Base-by-base conservation (phyloP, 2,888 invertebrate genomes). In the Parnassius smintheus region DNA sequence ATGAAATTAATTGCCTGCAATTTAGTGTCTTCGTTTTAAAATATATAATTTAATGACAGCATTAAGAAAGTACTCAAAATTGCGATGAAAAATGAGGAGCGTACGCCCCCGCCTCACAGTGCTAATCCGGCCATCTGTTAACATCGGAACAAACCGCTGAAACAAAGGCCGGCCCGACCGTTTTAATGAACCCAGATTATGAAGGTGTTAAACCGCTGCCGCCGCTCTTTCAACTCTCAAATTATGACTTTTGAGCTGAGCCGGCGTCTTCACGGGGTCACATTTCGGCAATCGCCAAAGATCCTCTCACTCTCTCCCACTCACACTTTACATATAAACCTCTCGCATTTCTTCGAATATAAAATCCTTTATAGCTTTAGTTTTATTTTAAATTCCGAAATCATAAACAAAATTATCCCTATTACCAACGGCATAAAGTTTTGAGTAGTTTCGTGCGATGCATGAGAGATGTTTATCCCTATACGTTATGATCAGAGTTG, bases 121-220 rank as follows among this genome's bases (percentile, higher is more conserved):
- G 88, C 86, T 88, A 89, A 91, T 87, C 89, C 86, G 83, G 71
- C 86, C 91, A 91, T 90, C 85, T 88, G 91, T 91, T 90, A 88
- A 75, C 80, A 76, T 83, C 83, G 79, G 73, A 90, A 89, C 88
- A 80, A 88, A 79, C 83, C 83, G 90, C 86, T 88, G 91, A 91
- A 90, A 91, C 91, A 91, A 91, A 91, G 88, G 82, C 86, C 82
- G 82, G 72, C 84, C 88, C 85, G 85, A 74, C 81, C 79, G 74
- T 76, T 86, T 90, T 91, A 91, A 91, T 91, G 91, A 90, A 85
- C 82, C 81, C 82, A 88, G 91, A 88, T 91, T 91, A 91, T 88
- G 88, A 90, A 91, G 91, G 91, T 91, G 91, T 90, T 91, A 91
- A 91, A 87, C 85, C 85, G 77, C 81, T 83, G 78, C 76, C 81